Conservation (phyloP, 2,888 invertebrate species). For the Leucoma salicis region DNA sequence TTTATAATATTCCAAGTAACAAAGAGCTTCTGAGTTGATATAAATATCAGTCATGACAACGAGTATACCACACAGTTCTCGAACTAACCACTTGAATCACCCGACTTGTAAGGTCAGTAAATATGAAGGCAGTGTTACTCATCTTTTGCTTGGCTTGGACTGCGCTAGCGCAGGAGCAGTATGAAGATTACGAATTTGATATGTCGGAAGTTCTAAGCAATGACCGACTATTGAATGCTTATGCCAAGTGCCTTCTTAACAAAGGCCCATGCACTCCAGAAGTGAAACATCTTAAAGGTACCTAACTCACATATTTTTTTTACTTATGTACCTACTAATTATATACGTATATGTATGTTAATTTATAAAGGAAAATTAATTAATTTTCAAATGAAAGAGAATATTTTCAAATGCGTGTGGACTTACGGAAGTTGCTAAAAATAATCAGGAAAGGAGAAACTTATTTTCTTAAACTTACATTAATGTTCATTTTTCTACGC, state of each 20-base stretch:
- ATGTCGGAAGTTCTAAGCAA: slow-evolving; percentile 85
- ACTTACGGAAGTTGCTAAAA: too few species aligned
- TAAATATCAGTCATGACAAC: slow-evolving; percentile 38
- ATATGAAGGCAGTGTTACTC: slow-evolving; percentile 50
- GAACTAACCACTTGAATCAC: slow-evolving; percentile 13
- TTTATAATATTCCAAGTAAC: slow-evolving; percentile 36
- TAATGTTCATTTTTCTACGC: too few species aligned
- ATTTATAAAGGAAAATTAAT: too few species aligned
- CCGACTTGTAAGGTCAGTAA: slow-evolving; percentile 20
- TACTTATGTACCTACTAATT: too few species aligned
- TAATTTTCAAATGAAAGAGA: too few species aligned
- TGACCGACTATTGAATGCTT: slow-evolving; percentile 85
- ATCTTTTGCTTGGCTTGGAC: slow-evolving; percentile 43
- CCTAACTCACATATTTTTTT: too few species aligned
- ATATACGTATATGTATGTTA: too few species aligned
- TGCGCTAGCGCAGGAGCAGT: slow-evolving; percentile 65
- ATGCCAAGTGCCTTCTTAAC: slow-evolving; percentile 85
- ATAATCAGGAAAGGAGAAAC: too few species aligned
- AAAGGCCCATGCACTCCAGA: slow-evolving; percentile 87
- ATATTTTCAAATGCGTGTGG: too few species aligned
- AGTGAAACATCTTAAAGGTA: slow-evolving; percentile 87
- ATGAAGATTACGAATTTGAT: slow-evolving; percentile 86
- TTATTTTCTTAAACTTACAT: too few species aligned
- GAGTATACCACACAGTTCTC: slow-evolving; percentile 27
- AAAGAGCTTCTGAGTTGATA: slow-evolving; percentile 30